These are phyloP conservation scores for Tympanoctomys barrerae DNA, from an alignment of 2,797 vertebrate species.

Conservation along the genomic window DNA sequence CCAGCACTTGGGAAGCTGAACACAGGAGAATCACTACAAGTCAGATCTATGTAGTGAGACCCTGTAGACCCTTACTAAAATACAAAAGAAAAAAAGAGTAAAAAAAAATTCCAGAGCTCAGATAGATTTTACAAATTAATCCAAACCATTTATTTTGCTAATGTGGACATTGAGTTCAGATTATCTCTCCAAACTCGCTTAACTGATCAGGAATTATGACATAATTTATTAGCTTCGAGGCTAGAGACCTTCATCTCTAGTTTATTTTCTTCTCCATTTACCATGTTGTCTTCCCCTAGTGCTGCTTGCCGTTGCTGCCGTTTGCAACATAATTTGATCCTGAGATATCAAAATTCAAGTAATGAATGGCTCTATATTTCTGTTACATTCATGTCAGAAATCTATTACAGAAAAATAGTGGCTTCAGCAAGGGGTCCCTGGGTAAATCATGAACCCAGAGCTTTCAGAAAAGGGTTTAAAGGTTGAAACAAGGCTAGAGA, in stretches of 20 bases:
- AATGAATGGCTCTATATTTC: slow-evolving; percentile 24
- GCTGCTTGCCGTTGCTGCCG: neutral
- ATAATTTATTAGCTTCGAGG: no score
- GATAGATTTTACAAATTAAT: neutral
- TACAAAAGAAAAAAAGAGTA: no score
- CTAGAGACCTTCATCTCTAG: neutral
- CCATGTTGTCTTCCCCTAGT: neutral
- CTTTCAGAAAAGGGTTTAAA: neutral
- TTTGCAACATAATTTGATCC: slow-evolving; percentile 28
- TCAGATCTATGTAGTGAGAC: no score
- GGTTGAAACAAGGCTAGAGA: neutral
- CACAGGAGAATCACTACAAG: no score
- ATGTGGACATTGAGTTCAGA: neutral
- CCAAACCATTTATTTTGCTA: neutral
- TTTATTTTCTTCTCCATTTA: neutral
- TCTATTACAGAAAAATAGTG: slow-evolving; percentile 16
- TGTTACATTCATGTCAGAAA: neutral
- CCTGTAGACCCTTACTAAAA: no score
- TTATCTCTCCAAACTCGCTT: neutral
- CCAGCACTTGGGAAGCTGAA: no score
- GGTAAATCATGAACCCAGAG: neutral
- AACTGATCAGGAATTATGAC: neutral
- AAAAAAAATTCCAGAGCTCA: neutral
- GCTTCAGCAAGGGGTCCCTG: neutral
- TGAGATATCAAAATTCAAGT: slow-evolving; percentile 11